phyloP scores from a whole-genome alignment of 2,113 vertebrate genomes.

The Thamnaconus septentrionalis region DNA sequence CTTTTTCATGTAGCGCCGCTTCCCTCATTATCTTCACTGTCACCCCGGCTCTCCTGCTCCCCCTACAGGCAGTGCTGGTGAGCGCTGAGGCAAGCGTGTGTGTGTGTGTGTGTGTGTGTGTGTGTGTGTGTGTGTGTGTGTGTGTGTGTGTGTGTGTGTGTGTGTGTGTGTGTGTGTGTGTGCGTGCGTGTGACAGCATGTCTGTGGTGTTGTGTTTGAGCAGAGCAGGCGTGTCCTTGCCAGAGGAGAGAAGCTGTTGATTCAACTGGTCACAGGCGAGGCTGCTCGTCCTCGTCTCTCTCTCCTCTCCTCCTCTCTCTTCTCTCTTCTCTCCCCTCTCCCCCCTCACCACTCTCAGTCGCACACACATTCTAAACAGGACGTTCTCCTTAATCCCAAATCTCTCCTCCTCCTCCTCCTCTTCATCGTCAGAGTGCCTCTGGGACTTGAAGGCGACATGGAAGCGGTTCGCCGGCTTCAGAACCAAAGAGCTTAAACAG shows the following conservation, averaged over 20 bases:
- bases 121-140: no score
- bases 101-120: no score
- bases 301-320: conserved; percentile 1
- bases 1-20: background rate
- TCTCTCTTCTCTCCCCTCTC: conserved; percentile 14
- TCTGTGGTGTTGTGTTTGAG: conserved; percentile 50
- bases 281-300: conserved; percentile 44
- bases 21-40: background rate
- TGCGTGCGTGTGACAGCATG: conserved; percentile 31
- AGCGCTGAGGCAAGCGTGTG: conserved; percentile 44
- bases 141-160: conserved; percentile 6
- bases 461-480: background rate
- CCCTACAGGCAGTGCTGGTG: conserved; percentile 46
- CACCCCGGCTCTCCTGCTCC: conserved; percentile 1
- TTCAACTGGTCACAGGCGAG: conserved; percentile 45
- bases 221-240: conserved; percentile 46
- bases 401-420: conserved; percentile 27
- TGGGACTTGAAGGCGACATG: no score
- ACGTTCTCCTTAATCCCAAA: conserved; percentile 43
- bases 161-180: no score
- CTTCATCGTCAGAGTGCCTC: background rate
- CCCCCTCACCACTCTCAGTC: conserved; percentile 12
- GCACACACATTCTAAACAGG: conserved; percentile 30
- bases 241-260: conserved; percentile 62
- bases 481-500: no score